phyloP scores from a whole-genome alignment of 2,113 vertebrate species.

The Hippocampus abdominalis region DNA sequence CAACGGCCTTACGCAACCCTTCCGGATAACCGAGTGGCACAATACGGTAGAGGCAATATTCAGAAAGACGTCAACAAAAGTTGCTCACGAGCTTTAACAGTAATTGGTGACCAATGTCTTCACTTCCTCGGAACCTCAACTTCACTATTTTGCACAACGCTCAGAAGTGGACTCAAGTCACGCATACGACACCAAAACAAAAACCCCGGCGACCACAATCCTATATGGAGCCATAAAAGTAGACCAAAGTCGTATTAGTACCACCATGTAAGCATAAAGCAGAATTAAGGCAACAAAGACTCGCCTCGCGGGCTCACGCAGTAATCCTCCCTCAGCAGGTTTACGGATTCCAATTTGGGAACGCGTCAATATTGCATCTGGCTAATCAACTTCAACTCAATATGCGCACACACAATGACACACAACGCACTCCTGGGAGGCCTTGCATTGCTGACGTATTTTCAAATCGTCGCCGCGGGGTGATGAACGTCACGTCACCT shows the following conservation, averaged over 20 bases:
- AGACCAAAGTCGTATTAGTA: neutral
- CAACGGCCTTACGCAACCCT: slow-evolving; percentile 30
- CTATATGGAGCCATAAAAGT: neutral
- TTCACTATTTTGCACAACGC: slow-evolving; percentile 45
- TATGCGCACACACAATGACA: slow-evolving; percentile 5
- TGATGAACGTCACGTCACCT: slow-evolving; percentile 23
- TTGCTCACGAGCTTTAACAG: neutral
- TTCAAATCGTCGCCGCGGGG: slow-evolving; percentile 36
- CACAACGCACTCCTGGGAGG: slow-evolving; percentile 19
- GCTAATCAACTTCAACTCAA: neutral
- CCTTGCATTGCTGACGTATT: slow-evolving; percentile 16
- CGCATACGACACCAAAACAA: neutral
- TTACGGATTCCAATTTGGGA: neutral
- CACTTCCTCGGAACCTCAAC: slow-evolving; percentile 42
- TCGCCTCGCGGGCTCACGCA: neutral
- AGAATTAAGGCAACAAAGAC: neutral
- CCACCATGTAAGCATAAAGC: neutral
- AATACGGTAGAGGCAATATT: neutral
- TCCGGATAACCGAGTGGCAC: neutral
- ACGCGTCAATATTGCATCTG: slow-evolving; percentile 1
- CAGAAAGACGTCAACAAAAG: slow-evolving; percentile 27
- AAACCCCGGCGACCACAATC: neutral
- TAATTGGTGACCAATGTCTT: slow-evolving; percentile 31
- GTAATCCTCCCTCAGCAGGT: neutral
- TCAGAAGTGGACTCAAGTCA: neutral